Conservation (phyloP, 2,113 vertebrate genomes). For the Cyrtonyx montezumae region DNA sequence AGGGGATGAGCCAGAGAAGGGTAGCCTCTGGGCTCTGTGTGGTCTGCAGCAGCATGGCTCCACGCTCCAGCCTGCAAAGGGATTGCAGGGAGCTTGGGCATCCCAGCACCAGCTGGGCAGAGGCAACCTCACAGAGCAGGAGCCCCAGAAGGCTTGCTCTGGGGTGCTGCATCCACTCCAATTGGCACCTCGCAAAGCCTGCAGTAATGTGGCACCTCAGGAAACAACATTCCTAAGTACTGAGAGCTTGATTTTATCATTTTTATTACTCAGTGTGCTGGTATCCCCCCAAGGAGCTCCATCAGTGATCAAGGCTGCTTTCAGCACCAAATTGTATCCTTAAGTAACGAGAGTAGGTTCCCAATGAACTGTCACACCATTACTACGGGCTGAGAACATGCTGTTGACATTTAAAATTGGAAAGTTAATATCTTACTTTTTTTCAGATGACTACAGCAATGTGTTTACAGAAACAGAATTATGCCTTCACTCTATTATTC, state of each 20-base stretch:
- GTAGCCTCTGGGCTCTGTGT: neutral
- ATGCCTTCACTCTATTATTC: conserved; percentile 51
- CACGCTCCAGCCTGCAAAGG: neutral
- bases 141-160: neutral
- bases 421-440: conserved; percentile 72
- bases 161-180: neutral
- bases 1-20: neutral
- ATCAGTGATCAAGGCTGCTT: neutral
- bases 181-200: conserved; percentile 6
- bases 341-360: neutral
- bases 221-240: conserved; percentile 22
- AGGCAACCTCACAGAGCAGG: neutral
- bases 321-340: neutral
- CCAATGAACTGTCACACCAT: conserved; percentile 41
- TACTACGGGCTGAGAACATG: conserved; percentile 30
- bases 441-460: conserved; percentile 11
- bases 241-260: conserved; percentile 3
- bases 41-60: neutral
- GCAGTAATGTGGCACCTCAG: neutral
- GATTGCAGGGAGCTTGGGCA: neutral
- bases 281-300: neutral
- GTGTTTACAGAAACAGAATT: conserved; percentile 61
- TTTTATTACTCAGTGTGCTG: conserved; percentile 29
- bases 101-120: neutral
- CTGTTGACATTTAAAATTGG: conserved; percentile 65